Percentiles rank a stretch among this genome's conserved stretches.
These are phyloP conservation scores for Temnothorax unifasciatus DNA, from an alignment of 2,888 invertebrate genomes.

Conservation along the genomic window DNA sequence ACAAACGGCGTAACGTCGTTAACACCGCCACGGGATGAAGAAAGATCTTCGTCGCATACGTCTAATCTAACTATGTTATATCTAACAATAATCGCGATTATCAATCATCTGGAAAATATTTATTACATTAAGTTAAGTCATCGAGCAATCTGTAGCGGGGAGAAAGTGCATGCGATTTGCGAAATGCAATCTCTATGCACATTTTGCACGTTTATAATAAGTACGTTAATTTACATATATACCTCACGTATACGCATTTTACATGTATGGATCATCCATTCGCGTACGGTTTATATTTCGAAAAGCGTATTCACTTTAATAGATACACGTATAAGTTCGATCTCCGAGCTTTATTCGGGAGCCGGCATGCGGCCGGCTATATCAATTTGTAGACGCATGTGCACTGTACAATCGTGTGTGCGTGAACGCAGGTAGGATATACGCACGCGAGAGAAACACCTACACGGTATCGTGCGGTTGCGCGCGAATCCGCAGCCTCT, in stretches of 20 bases:
- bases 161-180: neutral
- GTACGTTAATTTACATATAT: neutral
- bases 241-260: neutral
- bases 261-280: neutral
- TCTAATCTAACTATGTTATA: slow-evolving; percentile 1
- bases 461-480: slow-evolving; percentile 72
- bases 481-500: slow-evolving; percentile 77
- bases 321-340: slow-evolving; percentile 54
- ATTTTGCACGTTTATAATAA: neutral
- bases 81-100: slow-evolving; percentile 44
- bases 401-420: slow-evolving; percentile 35
- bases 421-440: slow-evolving; percentile 57
- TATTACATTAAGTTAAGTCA: neutral
- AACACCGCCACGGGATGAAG: slow-evolving; percentile 43
- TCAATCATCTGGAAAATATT: slow-evolving; percentile 23
- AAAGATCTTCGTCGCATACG: slow-evolving; percentile 4
- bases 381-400: slow-evolving; percentile 81
- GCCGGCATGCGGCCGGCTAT: slow-evolving; percentile 76
- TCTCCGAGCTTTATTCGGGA: slow-evolving; percentile 76
- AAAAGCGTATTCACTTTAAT: slow-evolving; percentile 40
- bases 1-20: slow-evolving; percentile 61
- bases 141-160: slow-evolving; percentile 19
- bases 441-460: slow-evolving; percentile 71
- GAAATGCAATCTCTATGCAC: neutral
- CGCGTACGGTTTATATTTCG: neutral